Conservation (phyloP, 2,888 invertebrate genomes). For the Lochmaea capreae region DNA sequence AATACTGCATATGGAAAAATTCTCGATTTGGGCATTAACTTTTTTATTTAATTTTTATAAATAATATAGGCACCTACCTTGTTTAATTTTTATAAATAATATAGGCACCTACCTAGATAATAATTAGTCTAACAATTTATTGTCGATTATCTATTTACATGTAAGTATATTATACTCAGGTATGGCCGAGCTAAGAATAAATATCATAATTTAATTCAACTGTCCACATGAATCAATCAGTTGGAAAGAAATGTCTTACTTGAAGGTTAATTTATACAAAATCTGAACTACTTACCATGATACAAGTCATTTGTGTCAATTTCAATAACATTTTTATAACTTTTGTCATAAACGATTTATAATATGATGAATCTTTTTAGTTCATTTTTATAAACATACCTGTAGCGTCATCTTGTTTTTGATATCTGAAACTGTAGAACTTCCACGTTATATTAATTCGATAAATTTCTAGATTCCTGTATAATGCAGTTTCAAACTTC, state of each 20-base stretch:
- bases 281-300: not conserved
- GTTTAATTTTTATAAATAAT: no score
- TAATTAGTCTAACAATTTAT: not conserved
- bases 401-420: not conserved
- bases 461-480: no score
- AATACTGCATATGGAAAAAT: no score
- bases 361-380: not conserved
- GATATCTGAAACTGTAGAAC: not conserved
- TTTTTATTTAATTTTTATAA: no score
- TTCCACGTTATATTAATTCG: not conserved
- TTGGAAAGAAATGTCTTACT: not conserved
- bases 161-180: not conserved
- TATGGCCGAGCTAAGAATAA: not conserved
- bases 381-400: not conserved
- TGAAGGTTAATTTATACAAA: slow-evolving; percentile 4
- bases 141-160: not conserved
- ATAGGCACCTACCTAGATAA: not conserved
- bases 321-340: not conserved
- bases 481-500: not conserved
- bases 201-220: not conserved
- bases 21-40: no score
- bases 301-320: not conserved
- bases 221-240: not conserved
- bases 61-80: no score
- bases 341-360: not conserved